These are phyloP conservation scores for Sebastiscus tertius DNA, from an alignment of 2,797 vertebrate species.

Conservation along the genomic window DNA sequence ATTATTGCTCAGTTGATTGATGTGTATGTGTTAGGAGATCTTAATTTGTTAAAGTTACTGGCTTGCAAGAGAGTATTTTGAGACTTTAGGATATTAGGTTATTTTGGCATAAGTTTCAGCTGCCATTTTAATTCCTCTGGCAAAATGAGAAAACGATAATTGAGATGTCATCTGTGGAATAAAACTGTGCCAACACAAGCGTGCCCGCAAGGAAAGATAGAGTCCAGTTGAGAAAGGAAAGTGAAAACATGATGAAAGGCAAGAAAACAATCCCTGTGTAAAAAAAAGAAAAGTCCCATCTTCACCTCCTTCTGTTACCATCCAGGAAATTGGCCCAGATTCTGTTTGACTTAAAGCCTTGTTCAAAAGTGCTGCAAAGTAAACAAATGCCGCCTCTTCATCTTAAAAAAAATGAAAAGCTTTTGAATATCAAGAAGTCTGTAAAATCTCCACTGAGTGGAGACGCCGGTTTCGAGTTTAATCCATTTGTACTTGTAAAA, in stretches of 20 bases:
- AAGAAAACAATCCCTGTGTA: constrained; percentile 37
- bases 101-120: constrained; percentile 61
- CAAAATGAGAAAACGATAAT: constrained; percentile 10
- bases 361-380: constrained; percentile 62
- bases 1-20: constrained; percentile 70
- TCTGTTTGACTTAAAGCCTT: constrained; percentile 35
- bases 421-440: constrained; percentile 73
- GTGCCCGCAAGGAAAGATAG: neutral
- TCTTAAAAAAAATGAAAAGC: constrained; percentile 66
- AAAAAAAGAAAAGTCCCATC: constrained; percentile 3
- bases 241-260: constrained; percentile 29
- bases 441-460: constrained; percentile 50
- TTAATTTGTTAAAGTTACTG: constrained; percentile 6
- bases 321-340: constrained; percentile 57
- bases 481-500: constrained; percentile 3
- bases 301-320: neutral
- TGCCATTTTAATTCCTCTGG: constrained; percentile 44
- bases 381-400: constrained; percentile 46
- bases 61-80: neutral
- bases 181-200: constrained; percentile 24
- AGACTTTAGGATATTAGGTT: constrained; percentile 10
- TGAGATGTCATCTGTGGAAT: constrained; percentile 22
- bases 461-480: constrained; percentile 37
- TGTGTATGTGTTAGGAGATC: constrained; percentile 12
- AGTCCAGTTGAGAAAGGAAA: constrained; percentile 8